These are phyloP conservation scores for Hipparchia sbordonii DNA, from an alignment of 2,888 invertebrate species.

Conservation along the genomic window DNA sequence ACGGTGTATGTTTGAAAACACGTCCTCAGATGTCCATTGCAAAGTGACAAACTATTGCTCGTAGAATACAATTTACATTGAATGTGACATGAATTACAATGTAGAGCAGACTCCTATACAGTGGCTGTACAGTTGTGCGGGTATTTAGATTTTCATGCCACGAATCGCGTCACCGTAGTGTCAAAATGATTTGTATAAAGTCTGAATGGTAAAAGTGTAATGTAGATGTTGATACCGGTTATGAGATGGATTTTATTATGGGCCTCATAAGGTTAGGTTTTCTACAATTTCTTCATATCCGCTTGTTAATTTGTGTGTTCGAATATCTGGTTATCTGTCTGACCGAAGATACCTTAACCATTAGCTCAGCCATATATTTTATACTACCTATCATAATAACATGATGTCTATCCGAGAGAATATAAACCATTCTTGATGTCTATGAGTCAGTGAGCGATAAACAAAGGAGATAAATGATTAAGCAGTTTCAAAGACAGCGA, in stretches of 20 bases:
- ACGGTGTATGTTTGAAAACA: conserved; percentile 42
- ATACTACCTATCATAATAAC: conserved; percentile 2
- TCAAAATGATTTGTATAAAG: too few relatives aligned
- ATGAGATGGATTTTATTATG: too few relatives aligned
- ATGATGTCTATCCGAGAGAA: too few relatives aligned
- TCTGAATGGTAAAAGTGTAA: too few relatives aligned
- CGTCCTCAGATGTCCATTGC: conserved; percentile 40
- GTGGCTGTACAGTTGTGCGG: not conserved
- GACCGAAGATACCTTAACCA: too few relatives aligned
- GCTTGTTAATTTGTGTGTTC: too few relatives aligned
- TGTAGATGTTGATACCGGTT: too few relatives aligned
- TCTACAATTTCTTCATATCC: too few relatives aligned
- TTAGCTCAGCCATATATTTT: not conserved
- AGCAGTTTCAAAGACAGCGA: conserved; percentile 27
- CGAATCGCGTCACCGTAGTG: not conserved
- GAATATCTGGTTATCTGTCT: too few relatives aligned
- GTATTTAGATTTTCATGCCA: not conserved
- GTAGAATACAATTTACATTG: conserved; percentile 24
- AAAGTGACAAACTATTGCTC: conserved; percentile 29
- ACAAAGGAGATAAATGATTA: conserved; percentile 21
- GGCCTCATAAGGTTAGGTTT: too few relatives aligned
- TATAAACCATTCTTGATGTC: too few relatives aligned
- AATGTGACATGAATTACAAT: conserved; percentile 22
- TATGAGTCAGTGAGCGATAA: too few relatives aligned
- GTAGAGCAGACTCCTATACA: not conserved